Evolutionary conservation across 2,888 invertebrate species (phyloP).

Genomic region (Itoplectis maculator): DNA sequence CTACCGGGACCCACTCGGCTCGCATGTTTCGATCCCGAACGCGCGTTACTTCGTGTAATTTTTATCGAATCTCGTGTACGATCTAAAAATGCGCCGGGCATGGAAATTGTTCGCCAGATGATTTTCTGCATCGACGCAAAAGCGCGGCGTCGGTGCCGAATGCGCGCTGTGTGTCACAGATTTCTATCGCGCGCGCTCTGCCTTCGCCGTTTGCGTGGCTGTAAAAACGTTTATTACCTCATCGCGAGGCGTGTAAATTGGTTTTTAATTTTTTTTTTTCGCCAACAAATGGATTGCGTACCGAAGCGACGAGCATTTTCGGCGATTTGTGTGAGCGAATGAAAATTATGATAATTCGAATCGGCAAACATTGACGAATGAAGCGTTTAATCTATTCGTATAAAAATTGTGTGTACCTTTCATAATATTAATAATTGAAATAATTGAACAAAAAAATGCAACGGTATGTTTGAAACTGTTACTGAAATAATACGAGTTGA

Average conservation of each 20-base stretch:
- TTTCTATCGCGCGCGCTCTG: too few relatives aligned
- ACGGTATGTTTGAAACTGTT: neutral
- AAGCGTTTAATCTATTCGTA: too few relatives aligned
- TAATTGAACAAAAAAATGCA: too few relatives aligned
- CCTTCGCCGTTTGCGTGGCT: neutral
- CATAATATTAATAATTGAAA: too few relatives aligned
- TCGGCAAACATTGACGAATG: too few relatives aligned
- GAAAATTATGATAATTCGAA: too few relatives aligned
- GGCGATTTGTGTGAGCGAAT: neutral
- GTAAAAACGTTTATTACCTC: neutral
- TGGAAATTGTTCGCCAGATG: constrained; percentile 65
- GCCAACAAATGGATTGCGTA: neutral
- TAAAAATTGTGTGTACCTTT: too few relatives aligned
- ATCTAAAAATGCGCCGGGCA: constrained; percentile 77
- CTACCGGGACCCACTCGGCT: constrained; percentile 72
- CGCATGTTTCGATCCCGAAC: constrained; percentile 41
- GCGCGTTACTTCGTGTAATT: constrained; percentile 77
- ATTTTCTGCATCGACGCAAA: constrained; percentile 10
- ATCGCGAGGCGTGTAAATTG: neutral
- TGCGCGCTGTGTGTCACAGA: constrained; percentile 9
- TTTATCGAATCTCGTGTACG: constrained; percentile 80
- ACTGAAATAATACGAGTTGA: neutral
- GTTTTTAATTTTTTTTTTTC: neutral
- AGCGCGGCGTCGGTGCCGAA: neutral
- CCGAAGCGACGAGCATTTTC: neutral